Evolutionary conservation across 2,888 invertebrate species (phyloP), one percentile per base, ranked within the genome.

Genomic region (Agrochola lota): DNA sequence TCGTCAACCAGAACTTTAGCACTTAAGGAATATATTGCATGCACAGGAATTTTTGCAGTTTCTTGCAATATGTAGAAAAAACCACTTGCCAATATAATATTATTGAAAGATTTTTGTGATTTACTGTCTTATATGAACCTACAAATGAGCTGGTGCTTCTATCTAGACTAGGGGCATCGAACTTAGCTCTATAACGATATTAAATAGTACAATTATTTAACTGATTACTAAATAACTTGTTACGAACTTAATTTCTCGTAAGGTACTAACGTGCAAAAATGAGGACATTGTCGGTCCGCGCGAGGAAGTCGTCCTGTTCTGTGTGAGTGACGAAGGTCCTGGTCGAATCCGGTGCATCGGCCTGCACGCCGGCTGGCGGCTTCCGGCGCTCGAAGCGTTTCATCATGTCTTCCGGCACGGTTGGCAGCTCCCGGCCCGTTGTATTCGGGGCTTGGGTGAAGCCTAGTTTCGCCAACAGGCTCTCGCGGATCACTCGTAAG

Each of bases 211-310:
- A 55, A 69, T 69, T 52, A 79, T 77, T 85, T 76, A 83, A 85
- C 81, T 85, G 74, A 84, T 74, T 74, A 77, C 52, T 78, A 80
- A 83, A 71, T 85, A 82, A 81, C 63, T 75, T 70, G 64, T 75
- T 91, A 92, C 90, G 60, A 81, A 81, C 69, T 79, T 80, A 84
- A 74, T 80, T 85, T 70, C 35, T 83, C n/a, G 43, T 80, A 64
- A 75, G 89, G 94, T 97, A 97, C 97, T 97, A 97, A 97, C 97
- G 98, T 91, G 97, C 97, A 95, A 98, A 98, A 87, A 97, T 97
- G 93, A 98, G 95, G 90, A 98, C 97, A 91, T 97, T 97, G 93
- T 98, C 97, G 81, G 98, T 97, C 91, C 97, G 97, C 88, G 97
- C 97, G 91, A 97, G 97, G 95, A 97, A 97, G 93, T 98, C 97